These are phyloP conservation scores for Tromatobia lineatoria DNA, from an alignment of 2,888 invertebrate species.

Conservation along the genomic window DNA sequence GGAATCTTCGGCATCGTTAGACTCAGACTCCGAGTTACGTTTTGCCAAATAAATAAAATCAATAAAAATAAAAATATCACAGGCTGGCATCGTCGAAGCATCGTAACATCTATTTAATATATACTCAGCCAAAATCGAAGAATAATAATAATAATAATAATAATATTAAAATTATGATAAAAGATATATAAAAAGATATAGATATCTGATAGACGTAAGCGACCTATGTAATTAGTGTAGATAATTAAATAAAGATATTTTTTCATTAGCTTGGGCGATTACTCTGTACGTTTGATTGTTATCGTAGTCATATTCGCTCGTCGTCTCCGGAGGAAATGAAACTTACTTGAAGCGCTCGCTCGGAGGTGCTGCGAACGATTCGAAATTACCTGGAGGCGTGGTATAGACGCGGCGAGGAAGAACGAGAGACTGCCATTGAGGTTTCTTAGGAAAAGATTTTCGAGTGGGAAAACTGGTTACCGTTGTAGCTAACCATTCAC, in stretches of 20 bases:
- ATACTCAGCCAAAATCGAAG: too few species aligned
- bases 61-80: too few species aligned
- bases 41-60: too few species aligned
- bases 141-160: too few species aligned
- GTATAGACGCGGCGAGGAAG: constrained; percentile 51
- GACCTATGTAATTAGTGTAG: not conserved
- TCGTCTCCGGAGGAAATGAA: constrained; percentile 47
- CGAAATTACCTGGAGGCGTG: constrained; percentile 65
- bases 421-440: constrained; percentile 53
- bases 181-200: not conserved
- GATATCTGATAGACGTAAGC: not conserved
- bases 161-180: not conserved
- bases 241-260: constrained; percentile 25
- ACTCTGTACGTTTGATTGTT: not conserved
- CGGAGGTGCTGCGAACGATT: constrained; percentile 41
- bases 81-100: too few species aligned
- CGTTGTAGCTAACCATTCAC: constrained; percentile 56
- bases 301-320: constrained; percentile 9
- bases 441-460: constrained; percentile 51
- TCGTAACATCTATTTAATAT: too few species aligned
- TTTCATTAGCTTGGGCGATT: not conserved
- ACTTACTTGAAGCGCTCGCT: constrained; percentile 29
- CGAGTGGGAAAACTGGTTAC: constrained; percentile 69
- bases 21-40: too few species aligned
- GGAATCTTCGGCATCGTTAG: too few species aligned